phyloP scores from a whole-genome alignment of 2,888 invertebrate species.

The Eulithis prunata region DNA sequence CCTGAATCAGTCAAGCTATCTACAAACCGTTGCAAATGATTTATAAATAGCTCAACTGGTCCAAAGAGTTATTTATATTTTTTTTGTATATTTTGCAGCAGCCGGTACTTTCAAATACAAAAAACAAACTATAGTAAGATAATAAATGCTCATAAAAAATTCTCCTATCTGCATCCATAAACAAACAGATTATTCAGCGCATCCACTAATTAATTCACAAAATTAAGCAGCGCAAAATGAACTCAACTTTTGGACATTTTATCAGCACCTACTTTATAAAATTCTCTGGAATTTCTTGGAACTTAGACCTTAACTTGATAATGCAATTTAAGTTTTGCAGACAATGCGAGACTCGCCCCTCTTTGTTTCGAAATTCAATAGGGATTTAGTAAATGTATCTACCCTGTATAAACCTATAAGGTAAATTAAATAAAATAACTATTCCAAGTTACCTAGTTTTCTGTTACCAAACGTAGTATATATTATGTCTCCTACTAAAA shows the following conservation, averaged over 20 bases:
- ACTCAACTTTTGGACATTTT: slow-evolving; percentile 21
- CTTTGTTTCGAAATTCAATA: slow-evolving; percentile 36
- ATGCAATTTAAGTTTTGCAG: slow-evolving; percentile 41
- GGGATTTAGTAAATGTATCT: slow-evolving; percentile 22
- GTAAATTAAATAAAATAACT: not conserved
- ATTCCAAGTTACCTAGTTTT: too few species aligned
- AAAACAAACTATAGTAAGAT: too few species aligned
- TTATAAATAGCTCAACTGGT: too few species aligned
- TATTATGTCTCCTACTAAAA: too few species aligned
- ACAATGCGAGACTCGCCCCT: slow-evolving; percentile 28
- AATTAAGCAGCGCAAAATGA: slow-evolving; percentile 14
- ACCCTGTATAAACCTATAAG: slow-evolving; percentile 5
- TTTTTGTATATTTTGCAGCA: too few species aligned
- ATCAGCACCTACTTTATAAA: slow-evolving; percentile 26
- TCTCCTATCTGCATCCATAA: not conserved
- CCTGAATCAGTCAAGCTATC: too few species aligned
- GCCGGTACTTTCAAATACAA: too few species aligned
- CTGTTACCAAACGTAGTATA: too few species aligned
- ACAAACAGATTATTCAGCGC: not conserved
- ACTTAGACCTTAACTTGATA: slow-evolving; percentile 35
- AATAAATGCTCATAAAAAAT: too few species aligned
- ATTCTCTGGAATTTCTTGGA: slow-evolving; percentile 28
- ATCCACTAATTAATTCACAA: slow-evolving; percentile 15
- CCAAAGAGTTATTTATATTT: too few species aligned
- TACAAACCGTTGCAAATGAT: too few species aligned